Evolutionary conservation across 1,140 invertebrate species (phyloP), one percentile per base, ranked within the genome.

Genomic region (Eurosta solidaginis): DNA sequence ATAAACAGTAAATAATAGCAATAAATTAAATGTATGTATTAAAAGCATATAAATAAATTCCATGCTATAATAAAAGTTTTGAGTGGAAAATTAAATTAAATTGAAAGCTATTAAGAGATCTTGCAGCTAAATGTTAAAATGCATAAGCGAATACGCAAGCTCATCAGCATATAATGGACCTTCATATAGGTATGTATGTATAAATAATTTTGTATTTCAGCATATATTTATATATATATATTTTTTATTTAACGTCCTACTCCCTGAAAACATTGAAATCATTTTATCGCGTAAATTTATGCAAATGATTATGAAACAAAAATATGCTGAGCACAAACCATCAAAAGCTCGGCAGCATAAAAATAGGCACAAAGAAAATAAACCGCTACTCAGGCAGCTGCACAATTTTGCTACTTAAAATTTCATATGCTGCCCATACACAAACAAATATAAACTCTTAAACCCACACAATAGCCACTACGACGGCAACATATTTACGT

Each of bases 21-120:
- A 75, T 27, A 49, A 47, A 47, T 47, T 75, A 75, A 75, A 45
- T 47, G n/a, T n/a, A n/a, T 47, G 42, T 25, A 47, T 75, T 75
- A 40, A 75, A 75, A 75, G 47, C 12, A 12, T n/a, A 47, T 47
- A 22, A 25, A 75, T 75, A 45, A 75, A 75, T 45, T 75, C 42
- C 47, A 25, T 1, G 12, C 9, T 25, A 29, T 50, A 14, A 75
- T 49, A 47, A 75, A 75, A 49, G 44, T 7, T n/a, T 42, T 29
- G 47, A 17, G 12, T 20, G 6, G 25, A 25, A 49, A 49, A 50
- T 75, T 20, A 33, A 75, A 50, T 47, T 45, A 36, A 50, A 36
- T 40, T 47, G 12, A 75, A 75, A 75, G 44, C 44, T 27, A 29
- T 5, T 29, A 42, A 75, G 20, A 45, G 29, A 40, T 75, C 25